phyloP scores from a whole-genome alignment of 2,888 invertebrate species.

The Pyrocoelia pectoralis region DNA sequence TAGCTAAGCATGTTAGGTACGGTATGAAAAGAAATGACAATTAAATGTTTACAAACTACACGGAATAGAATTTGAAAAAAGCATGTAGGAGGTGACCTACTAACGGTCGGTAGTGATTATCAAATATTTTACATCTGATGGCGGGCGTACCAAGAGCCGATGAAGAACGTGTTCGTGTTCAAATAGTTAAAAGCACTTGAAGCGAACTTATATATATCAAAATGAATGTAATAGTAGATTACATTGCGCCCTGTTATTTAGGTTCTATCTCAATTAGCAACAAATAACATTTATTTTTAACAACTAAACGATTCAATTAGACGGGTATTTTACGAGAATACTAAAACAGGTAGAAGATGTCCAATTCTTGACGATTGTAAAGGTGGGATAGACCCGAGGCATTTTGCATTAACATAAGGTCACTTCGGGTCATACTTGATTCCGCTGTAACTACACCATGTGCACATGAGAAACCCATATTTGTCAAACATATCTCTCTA shows the following conservation, averaged over 20 bases:
- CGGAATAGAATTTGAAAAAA: neutral
- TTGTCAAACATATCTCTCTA: conserved; percentile 26
- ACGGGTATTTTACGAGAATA: neutral
- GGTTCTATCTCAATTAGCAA: conserved; percentile 16
- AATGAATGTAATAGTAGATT: conserved; percentile 1
- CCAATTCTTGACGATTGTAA: conserved; percentile 41
- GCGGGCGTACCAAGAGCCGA: conserved; percentile 1
- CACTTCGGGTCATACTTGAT: conserved; percentile 42
- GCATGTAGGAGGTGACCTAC: conserved; percentile 19
- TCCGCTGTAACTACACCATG: conserved; percentile 23
- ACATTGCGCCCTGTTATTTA: conserved; percentile 21
- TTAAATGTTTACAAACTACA: too few relatives aligned
- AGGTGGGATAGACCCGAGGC: conserved; percentile 39
- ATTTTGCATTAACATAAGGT: conserved; percentile 44
- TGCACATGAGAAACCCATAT: conserved; percentile 35
- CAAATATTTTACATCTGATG: conserved; percentile 5
- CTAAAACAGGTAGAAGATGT: conserved; percentile 23
- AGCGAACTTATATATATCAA: neutral
- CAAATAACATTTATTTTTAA: conserved; percentile 6
- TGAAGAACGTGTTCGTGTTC: conserved; percentile 9
- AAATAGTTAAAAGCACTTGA: conserved; percentile 16
- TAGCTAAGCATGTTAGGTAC: too few relatives aligned
- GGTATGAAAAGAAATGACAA: too few relatives aligned
- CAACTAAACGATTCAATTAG: conserved; percentile 13
- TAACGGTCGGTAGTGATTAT: conserved; percentile 18